phyloP scores from a whole-genome alignment of 1,140 invertebrate species.

The Zaprionus davidi region DNA sequence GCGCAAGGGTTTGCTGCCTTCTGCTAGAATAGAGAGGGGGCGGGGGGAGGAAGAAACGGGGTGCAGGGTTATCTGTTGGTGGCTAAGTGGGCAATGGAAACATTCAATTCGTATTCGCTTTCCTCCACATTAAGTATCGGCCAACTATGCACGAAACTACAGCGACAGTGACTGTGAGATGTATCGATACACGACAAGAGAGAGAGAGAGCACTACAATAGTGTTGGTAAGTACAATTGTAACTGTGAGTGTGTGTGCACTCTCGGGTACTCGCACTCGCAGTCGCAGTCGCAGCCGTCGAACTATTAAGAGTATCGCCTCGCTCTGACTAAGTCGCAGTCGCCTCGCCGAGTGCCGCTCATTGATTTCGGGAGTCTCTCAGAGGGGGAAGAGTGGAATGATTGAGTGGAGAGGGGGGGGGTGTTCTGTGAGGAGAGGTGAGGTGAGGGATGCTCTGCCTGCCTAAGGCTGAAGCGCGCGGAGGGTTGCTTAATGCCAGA shows the following conservation, averaged over 20 bases:
- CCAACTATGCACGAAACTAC: constrained; percentile 34
- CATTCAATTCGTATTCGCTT: constrained; percentile 35
- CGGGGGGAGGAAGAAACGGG: background rate
- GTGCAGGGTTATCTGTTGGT: background rate
- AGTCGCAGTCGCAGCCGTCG: background rate
- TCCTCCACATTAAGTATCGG: background rate
- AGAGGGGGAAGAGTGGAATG: background rate
- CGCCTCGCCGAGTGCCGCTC: constrained; percentile 40
- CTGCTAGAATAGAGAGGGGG: background rate
- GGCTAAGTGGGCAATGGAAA: constrained; percentile 1
- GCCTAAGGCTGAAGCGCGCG: background rate
- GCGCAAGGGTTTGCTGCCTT: constrained; percentile 23
- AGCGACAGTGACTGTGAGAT: background rate
- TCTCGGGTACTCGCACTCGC: background rate
- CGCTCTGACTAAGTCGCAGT: constrained; percentile 6
- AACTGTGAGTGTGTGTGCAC: background rate
- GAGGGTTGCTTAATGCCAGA: background rate
- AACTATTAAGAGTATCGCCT: constrained; percentile 19
- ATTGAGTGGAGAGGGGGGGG: background rate
- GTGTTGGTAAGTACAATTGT: background rate
- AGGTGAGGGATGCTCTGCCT: background rate
- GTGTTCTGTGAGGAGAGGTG: background rate
- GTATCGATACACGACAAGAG: background rate
- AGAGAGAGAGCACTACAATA: background rate
- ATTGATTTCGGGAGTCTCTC: constrained; percentile 55